Evolutionary conservation across 2,888 invertebrate genomes (phyloP).

Genomic region (Hydropsyche betteni): DNA sequence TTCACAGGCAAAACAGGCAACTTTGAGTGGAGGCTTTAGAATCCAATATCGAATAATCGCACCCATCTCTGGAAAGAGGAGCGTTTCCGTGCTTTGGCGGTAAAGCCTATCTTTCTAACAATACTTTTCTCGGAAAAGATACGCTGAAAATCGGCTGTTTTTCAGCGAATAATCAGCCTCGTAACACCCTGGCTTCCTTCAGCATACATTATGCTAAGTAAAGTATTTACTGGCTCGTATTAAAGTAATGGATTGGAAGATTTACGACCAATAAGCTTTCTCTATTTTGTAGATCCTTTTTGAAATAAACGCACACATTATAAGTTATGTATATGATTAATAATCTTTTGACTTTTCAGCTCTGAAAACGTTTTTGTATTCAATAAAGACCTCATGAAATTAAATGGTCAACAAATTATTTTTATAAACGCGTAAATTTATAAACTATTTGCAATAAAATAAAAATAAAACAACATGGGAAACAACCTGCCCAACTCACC

Average conservation of each 20-base stretch:
- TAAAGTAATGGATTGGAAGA: constrained; percentile 46
- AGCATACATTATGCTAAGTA: constrained; percentile 42
- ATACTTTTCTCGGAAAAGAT: too few relatives aligned
- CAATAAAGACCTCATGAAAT: too few relatives aligned
- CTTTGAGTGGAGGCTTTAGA: background rate
- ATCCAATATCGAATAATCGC: background rate
- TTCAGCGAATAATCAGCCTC: too few relatives aligned
- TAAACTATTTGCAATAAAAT: too few relatives aligned
- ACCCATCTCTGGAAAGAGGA: too few relatives aligned
- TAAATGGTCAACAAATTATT: too few relatives aligned
- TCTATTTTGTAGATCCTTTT: background rate
- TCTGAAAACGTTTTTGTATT: background rate
- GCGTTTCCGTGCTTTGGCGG: too few relatives aligned
- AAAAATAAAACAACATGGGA: too few relatives aligned
- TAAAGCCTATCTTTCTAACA: too few relatives aligned
- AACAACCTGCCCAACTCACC: too few relatives aligned
- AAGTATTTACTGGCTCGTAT: constrained; percentile 44
- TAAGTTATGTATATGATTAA: constrained; percentile 9
- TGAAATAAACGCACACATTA: background rate
- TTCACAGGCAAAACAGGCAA: background rate
- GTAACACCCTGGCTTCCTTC: background rate
- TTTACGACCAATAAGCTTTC: constrained; percentile 39
- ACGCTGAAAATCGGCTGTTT: too few relatives aligned
- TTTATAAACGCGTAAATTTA: too few relatives aligned
- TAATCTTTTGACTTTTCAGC: constrained; percentile 6